Conservation (phyloP, 2,797 vertebrate genomes). For the Melanotaenia pygmaea region DNA sequence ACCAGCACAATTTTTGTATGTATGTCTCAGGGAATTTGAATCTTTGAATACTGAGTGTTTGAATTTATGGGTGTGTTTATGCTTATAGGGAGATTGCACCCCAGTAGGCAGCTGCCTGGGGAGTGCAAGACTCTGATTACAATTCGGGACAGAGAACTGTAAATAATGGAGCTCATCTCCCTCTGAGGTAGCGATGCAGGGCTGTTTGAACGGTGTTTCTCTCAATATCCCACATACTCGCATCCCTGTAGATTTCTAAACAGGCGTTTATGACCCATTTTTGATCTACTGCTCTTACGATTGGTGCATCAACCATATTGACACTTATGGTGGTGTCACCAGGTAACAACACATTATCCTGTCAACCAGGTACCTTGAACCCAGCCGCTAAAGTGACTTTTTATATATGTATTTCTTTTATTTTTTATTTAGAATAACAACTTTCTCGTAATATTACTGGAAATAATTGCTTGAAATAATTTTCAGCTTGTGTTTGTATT, state of each 20-base stretch:
- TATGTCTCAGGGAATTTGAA: constrained; percentile 69
- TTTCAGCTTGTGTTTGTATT: constrained; percentile 52
- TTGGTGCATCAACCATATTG: constrained; percentile 56
- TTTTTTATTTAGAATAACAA: not conserved
- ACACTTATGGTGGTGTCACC: constrained; percentile 29
- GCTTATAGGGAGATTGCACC: constrained; percentile 77
- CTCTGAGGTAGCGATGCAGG: constrained; percentile 58
- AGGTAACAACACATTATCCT: constrained; percentile 21
- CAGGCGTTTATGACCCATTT: constrained; percentile 65
- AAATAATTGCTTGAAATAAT: not conserved
- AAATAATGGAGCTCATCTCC: constrained; percentile 76
- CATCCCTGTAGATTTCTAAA: constrained; percentile 68
- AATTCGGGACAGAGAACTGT: constrained; percentile 76
- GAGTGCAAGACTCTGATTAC: constrained; percentile 79
- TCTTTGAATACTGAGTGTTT: constrained; percentile 68
- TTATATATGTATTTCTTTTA: not conserved
- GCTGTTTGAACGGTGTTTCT: constrained; percentile 61
- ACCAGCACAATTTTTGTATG: constrained; percentile 27
- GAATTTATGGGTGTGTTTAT: constrained; percentile 82
- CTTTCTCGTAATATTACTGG: constrained; percentile 4
- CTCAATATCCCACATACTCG: constrained; percentile 43
- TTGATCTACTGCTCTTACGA: constrained; percentile 66
- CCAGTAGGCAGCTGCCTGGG: constrained; percentile 68
- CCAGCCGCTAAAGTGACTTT: constrained; percentile 3
- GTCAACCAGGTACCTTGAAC: constrained; percentile 16